Base-by-base conservation (phyloP, 2,888 invertebrate genomes). In the Acanthosepion lycidas region DNA sequence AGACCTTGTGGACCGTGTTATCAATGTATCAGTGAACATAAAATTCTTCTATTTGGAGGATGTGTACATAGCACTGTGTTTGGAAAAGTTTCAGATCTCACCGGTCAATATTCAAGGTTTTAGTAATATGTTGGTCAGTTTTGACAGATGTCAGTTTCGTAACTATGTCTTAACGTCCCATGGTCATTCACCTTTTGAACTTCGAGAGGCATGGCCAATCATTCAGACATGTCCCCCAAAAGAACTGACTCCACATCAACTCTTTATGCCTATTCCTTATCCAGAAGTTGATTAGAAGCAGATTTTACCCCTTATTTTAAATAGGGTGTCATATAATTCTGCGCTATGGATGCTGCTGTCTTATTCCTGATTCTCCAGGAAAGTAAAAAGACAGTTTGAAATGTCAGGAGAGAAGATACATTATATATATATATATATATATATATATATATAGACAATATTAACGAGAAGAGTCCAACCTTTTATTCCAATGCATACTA, bases 31-130 rank as follows among this genome's bases (percentile, higher is more conserved):
- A 0, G 94, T 92, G 91, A 95, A 96, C 94, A 95, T 97, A 93
- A 96, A 96, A 42, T 97, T 96, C 94, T 96, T 97, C 94, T 96
- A 96, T 94, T 93, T 97, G 42, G 97, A 97, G 94, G 97, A 97
- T 95, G 96, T 97, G 2, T 97, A 96, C 93, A 94, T 96, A 1
- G 96, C 96, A 5, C 33, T 97, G 78, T 96, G 96, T 95, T 91
- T 96, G 33, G 95, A 96, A 91, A 95, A 95, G 92, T 91, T 96
- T 4, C 95, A 95, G 0, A 91, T 96, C 12, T 59, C 94, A 59
- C 96, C 96, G 0, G 91, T 95, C 0, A 94, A 95, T 48, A 91
- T 96, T 9, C 51, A 93, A 18, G 96, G 96, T 23, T 96, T 96
- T 94, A 95, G 92, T 94, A 96, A 96, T 94, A 93, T 95, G 92